These are phyloP conservation scores for Herminia tarsipennalis DNA, from an alignment of 2,888 invertebrate species.

Conservation along the genomic window DNA sequence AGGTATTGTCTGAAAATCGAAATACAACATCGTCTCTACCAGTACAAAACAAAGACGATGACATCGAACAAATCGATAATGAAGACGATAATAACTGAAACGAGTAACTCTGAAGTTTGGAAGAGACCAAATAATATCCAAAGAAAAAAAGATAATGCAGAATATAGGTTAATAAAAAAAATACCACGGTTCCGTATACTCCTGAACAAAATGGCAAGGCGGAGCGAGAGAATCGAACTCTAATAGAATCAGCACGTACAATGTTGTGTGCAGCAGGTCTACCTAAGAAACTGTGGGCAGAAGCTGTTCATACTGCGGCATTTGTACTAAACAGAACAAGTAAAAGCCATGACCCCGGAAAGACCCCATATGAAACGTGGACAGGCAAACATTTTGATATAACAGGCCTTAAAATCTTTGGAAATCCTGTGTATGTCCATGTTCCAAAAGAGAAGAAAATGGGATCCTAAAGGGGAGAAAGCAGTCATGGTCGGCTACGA, in stretches of 20 bases:
- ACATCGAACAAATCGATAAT: no score
- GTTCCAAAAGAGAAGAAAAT: constrained; percentile 28
- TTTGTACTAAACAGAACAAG: constrained; percentile 13
- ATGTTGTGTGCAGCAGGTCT: constrained; percentile 9
- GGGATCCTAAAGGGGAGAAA: constrained; percentile 33
- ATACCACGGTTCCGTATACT: constrained; percentile 4
- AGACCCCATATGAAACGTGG: constrained; percentile 21
- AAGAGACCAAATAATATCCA: no score
- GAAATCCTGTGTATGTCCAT: background rate
- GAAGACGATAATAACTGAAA: no score
- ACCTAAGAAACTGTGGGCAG: constrained; percentile 9
- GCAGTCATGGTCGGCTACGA: constrained; percentile 33
- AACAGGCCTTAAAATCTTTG: constrained; percentile 5
- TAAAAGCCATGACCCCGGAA: background rate
- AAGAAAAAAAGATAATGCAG: no score
- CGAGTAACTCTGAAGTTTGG: no score
- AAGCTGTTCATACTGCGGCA: constrained; percentile 7
- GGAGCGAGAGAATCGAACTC: constrained; percentile 6
- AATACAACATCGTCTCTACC: no score
- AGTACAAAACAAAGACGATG: no score
- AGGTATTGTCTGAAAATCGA: no score
- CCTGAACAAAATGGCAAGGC: constrained; percentile 8
- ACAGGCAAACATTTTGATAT: constrained; percentile 9
- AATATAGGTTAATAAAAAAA: no score
- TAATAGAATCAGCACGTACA: constrained; percentile 13